Evolutionary conservation across 2,113 vertebrate species (phyloP).

Genomic region (Parus major): DNA sequence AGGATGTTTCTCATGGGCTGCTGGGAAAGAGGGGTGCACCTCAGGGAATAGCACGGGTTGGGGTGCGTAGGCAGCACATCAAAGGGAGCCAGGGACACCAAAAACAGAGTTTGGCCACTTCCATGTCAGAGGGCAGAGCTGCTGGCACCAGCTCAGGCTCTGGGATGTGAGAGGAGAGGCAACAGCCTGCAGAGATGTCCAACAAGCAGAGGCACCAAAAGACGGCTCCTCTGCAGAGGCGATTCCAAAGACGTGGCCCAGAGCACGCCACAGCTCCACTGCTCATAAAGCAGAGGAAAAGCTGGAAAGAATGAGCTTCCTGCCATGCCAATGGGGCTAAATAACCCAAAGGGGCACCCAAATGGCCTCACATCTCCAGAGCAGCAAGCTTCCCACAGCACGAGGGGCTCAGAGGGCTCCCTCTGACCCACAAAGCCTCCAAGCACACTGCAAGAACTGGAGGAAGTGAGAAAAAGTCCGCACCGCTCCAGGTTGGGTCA

Average conservation of each 20-base stretch:
- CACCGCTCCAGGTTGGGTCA: neutral
- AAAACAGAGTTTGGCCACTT: neutral
- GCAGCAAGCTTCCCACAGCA: neutral
- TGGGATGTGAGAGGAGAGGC: rapidly evolving
- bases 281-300: neutral
- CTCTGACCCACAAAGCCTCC: neutral
- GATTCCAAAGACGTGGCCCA: neutral
- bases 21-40: constrained; percentile 17
- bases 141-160: neutral
- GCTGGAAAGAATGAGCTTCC: neutral
- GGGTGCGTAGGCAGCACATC: constrained; percentile 27
- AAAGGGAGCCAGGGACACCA: constrained; percentile 32
- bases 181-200: neutral
- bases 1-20: constrained; percentile 71
- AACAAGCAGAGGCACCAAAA: neutral
- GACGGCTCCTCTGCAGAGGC: neutral
- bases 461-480: neutral
- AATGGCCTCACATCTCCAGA: neutral
- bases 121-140: constrained; percentile 28
- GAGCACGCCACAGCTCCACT: neutral
- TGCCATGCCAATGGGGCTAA: rapidly evolving
- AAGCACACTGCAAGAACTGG: neutral
- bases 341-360: neutral
- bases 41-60: constrained; percentile 18
- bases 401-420: neutral